These are phyloP conservation scores for Atrichornis clamosus DNA, from an alignment of 2,113 vertebrate genomes.

Conservation along the genomic window DNA sequence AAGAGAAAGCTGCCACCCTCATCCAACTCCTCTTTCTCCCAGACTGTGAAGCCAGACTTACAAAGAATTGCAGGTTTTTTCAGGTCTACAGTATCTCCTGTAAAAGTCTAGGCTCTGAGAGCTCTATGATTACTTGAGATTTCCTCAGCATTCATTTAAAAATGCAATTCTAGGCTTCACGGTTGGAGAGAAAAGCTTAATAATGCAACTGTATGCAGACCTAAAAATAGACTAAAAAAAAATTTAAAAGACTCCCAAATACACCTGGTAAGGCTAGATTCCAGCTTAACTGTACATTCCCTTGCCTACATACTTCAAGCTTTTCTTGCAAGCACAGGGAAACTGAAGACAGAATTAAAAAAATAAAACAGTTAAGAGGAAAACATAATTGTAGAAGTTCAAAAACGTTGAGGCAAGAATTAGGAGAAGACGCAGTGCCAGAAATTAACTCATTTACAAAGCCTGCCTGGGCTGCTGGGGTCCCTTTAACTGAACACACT, in stretches of 20 bases:
- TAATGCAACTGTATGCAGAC: slow-evolving; percentile 9
- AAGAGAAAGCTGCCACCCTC: neutral
- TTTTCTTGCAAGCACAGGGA: neutral
- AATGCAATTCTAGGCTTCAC: slow-evolving; percentile 12
- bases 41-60: neutral
- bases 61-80: neutral
- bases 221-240: slow-evolving; percentile 30
- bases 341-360: neutral
- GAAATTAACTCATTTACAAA: slow-evolving; percentile 21
- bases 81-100: neutral
- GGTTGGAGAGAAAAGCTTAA: slow-evolving; percentile 47
- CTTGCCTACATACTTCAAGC: neutral
- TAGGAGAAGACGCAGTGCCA: neutral
- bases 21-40: neutral
- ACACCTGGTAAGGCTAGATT: neutral
- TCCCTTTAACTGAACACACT: neutral
- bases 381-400: neutral
- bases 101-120: neutral
- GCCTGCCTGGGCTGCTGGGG: neutral
- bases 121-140: neutral
- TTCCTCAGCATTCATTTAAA: slow-evolving; percentile 5
- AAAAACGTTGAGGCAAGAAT: neutral
- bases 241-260: neutral
- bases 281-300: neutral
- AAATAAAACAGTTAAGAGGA: neutral